Evolutionary conservation across 2,888 invertebrate genomes (phyloP).

Genomic region (Ophonus ardosiacus): DNA sequence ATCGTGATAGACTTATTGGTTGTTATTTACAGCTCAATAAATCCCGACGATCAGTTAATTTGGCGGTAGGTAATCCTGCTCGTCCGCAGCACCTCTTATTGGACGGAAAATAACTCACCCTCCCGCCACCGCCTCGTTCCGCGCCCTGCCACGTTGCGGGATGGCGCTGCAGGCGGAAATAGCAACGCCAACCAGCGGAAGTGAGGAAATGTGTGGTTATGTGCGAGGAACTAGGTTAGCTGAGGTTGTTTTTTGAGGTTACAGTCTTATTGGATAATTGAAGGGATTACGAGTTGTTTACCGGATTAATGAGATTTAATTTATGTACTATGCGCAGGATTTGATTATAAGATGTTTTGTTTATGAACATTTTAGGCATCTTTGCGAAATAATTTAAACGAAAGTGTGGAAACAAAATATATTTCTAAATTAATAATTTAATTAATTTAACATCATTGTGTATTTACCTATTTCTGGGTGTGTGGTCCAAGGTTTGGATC

Average conservation of each 20-base stretch:
- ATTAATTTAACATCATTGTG: too few relatives aligned
- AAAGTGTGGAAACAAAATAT: background rate
- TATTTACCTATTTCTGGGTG: too few relatives aligned
- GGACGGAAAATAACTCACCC: conserved; percentile 59
- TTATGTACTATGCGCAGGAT: background rate
- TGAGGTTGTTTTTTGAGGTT: background rate
- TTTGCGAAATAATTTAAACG: background rate
- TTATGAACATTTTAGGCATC: background rate
- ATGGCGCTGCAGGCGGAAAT: conserved; percentile 34
- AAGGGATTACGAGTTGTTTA: background rate
- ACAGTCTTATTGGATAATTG: conserved; percentile 13
- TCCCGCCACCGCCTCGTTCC: background rate
- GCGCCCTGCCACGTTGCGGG: background rate
- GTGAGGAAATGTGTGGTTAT: conserved; percentile 3
- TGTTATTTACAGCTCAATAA: conserved; percentile 75
- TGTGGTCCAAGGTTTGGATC: too few relatives aligned
- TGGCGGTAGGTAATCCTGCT: conserved; percentile 67
- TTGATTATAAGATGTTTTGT: background rate
- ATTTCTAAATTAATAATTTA: too few relatives aligned
- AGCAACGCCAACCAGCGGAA: background rate
- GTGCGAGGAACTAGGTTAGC: background rate
- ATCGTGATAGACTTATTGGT: conserved; percentile 75
- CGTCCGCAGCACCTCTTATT: conserved; percentile 66
- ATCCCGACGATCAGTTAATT: conserved; percentile 75
- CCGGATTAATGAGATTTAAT: background rate